Evolutionary conservation across 2,113 vertebrate genomes (phyloP), one percentile per base, ranked within the genome.

Genomic region (Microtus richardsoni): DNA sequence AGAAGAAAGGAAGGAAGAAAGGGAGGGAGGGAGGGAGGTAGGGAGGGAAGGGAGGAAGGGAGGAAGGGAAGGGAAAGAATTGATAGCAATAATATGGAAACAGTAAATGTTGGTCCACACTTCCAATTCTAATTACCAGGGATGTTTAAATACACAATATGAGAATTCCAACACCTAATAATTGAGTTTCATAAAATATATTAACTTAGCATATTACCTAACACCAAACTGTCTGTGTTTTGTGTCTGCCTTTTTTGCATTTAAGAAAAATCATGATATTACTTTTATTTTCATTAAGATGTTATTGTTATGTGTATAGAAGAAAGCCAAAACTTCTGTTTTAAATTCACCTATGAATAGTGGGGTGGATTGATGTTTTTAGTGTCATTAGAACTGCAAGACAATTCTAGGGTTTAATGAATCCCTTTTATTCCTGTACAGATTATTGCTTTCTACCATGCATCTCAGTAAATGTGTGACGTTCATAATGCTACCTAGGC

Each of bases 41-140:
- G 0, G 54, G 16, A 17, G 49, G 2, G 49, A 0, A 49, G 49
- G 0, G 11, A 52, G 52, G 52, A 3, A 49, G 49, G 49, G 0
- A 49, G 11, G 49, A 4, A 14, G 52, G 52, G 14, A 52, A 16
- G 52, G 52, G 52, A 0, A 19, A 58, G 19, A 24, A n/a, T 39
- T 41, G 36, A 58, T n/a, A n/a, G 36, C 19, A 80, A 54, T 14
- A 82, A 58, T 33, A n/a, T n/a, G 33, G 21, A 39, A 11, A 11
- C n/a, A 58, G 22, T 58, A 82, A 39, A n/a, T 39, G 79, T 26
- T 39, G 3, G 22, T 82, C 7, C 36, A 82, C 19, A 70, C 3
- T 68, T 24, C 3, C 1, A 12, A 41, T 28, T 85, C 28, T 47
- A 33, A 19, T 44, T 19, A 21, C 28, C 28, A 66, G 28, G 26